Conservation (phyloP, 1,140 invertebrate species). For the Nasonia longicornis region DNA sequence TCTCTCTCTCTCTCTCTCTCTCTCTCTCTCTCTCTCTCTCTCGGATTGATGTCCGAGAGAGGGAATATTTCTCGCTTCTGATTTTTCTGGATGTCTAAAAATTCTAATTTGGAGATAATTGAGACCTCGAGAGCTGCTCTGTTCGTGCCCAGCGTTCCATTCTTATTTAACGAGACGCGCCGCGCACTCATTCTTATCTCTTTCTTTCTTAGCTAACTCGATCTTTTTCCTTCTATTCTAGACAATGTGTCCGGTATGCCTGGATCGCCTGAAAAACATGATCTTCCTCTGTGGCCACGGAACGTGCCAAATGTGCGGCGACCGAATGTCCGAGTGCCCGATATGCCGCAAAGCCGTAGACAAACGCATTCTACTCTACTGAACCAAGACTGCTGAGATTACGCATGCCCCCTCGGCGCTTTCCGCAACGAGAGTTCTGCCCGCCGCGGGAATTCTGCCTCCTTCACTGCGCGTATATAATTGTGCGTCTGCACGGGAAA, state of each 20-base stretch:
- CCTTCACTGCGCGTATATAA: not conserved
- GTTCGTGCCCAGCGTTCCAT: not conserved
- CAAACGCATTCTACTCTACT: conserved; percentile 93
- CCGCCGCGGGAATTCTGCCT: not conserved
- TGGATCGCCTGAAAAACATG: conserved; percentile 98
- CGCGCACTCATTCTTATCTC: not conserved
- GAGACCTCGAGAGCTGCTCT: not conserved
- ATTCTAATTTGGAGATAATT: too few species aligned
- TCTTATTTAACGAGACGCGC: conserved; percentile 4
- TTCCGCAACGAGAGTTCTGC: not conserved
- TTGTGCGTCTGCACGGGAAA: too few species aligned
- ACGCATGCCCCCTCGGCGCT: too few species aligned
- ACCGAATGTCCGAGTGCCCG: conserved; percentile 95
- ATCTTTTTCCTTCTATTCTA: conserved; percentile 67
- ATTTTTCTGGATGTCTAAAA: not conserved
- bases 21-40: not conserved
- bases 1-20: too few species aligned
- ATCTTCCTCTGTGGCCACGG: conserved; percentile 98
- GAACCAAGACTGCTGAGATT: conserved; percentile 47
- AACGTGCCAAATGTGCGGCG: conserved; percentile 97
- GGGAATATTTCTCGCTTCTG: too few species aligned
- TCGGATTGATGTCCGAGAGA: not conserved
- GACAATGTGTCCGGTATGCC: conserved; percentile 98
- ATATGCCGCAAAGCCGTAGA: conserved; percentile 97
- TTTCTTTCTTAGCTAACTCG: not conserved